A percentile compares a stretch with the other conserved stretches of the same genome.
phyloP scores from a whole-genome alignment of 1,140 invertebrate genomes.

The Drosophila burlai region DNA sequence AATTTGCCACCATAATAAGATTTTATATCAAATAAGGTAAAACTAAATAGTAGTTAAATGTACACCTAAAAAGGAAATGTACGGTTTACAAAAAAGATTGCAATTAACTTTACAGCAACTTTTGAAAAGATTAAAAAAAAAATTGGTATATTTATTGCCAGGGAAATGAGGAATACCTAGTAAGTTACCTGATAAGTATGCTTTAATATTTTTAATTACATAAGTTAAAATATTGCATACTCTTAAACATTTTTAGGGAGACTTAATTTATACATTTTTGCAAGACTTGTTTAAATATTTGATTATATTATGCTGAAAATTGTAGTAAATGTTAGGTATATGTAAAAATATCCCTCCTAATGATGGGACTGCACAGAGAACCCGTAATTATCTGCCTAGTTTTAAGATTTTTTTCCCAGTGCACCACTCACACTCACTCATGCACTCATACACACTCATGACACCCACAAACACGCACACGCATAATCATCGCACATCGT shows the following conservation, averaged over 20 bases:
- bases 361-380: not conserved
- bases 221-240: not conserved
- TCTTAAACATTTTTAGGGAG: too few species aligned
- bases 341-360: not conserved
- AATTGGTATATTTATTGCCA: not conserved
- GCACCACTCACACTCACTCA: constrained; percentile 17
- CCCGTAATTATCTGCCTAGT: not conserved
- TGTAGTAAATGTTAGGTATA: not conserved
- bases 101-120: not conserved
- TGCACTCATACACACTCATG: constrained; percentile 33
- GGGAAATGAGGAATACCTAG: not conserved
- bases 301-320: not conserved
- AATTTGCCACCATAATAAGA: too few species aligned
- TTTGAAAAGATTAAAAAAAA: too few species aligned
- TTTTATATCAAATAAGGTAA: too few species aligned
- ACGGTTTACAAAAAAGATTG: not conserved
- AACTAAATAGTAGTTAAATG: too few species aligned
- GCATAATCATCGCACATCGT: constrained; percentile 43
- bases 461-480: constrained; percentile 36
- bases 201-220: not conserved
- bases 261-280: too few species aligned
- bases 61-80: not conserved
- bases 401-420: constrained; percentile 13
- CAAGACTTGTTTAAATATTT: not conserved
- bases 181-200: too few species aligned